These are phyloP conservation scores for Trilocha varians DNA, from an alignment of 2,888 invertebrate species.

Conservation along the genomic window DNA sequence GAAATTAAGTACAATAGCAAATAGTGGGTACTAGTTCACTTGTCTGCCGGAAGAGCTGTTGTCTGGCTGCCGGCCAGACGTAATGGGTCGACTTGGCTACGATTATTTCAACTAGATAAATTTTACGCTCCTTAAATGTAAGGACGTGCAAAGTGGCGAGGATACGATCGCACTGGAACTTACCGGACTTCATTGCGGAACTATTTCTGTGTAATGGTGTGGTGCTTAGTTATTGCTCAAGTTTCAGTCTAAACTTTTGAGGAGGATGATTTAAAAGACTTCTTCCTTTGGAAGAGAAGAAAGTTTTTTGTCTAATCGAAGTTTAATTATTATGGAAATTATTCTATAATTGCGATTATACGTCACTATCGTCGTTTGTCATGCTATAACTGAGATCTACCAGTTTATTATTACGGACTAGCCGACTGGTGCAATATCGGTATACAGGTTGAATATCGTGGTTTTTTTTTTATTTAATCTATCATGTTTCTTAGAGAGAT, in stretches of 20 bases:
- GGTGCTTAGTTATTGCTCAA: not conserved
- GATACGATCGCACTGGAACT: slow-evolving; percentile 13
- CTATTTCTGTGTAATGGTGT: slow-evolving; percentile 5
- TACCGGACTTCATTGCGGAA: slow-evolving; percentile 10
- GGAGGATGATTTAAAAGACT: too few species aligned
- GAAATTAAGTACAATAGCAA: slow-evolving; percentile 22
- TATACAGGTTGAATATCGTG: too few species aligned
- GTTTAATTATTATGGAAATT: too few species aligned
- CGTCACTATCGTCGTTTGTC: too few species aligned
- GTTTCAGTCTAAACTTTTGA: not conserved
- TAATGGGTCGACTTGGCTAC: slow-evolving; percentile 42
- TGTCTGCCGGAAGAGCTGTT: slow-evolving; percentile 28
- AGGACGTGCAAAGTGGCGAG: slow-evolving; percentile 41
- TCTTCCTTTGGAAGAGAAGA: not conserved
- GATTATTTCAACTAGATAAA: slow-evolving; percentile 62
- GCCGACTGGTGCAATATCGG: too few species aligned
- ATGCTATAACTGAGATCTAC: too few species aligned
- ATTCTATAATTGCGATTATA: too few species aligned
- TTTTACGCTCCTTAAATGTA: slow-evolving; percentile 52
- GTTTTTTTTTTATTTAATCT: too few species aligned
- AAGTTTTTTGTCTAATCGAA: too few species aligned
- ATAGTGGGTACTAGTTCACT: slow-evolving; percentile 26
- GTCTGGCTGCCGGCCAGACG: slow-evolving; percentile 49
- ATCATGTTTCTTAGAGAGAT: too few species aligned
- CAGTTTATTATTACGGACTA: too few species aligned